Base-by-base conservation (phyloP, 2,797 vertebrate species). In the Remorina albescens region DNA sequence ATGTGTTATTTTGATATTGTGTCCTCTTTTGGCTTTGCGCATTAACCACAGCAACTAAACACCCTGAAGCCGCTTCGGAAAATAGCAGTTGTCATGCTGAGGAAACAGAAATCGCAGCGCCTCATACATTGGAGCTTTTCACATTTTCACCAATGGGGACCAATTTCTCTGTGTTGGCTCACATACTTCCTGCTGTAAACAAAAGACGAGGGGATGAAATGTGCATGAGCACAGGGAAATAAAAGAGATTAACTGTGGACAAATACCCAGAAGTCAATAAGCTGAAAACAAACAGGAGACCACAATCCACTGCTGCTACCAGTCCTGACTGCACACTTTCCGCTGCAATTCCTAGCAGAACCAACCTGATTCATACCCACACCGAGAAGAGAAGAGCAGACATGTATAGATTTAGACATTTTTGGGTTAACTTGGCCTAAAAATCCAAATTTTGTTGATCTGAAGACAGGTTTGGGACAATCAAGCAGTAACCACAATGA, bases 1-100 rank as follows among this genome's bases (percentile, higher is more conserved):
- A 82, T 56, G 72, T 79, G 74, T 72, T 74, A 80, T 82, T 81
- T 78, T 73, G 68, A 66, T 83, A 53, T 64, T 5, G n/a, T 69
- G 71, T 83, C 76, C 74, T 86, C 71, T 50, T 80, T 71, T 15
- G 42, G 61, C 47, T 74, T 56, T 54, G 62, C 21, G 66, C 60
- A 64, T 78, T 78, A 80, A 76, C 80, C 59, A 23, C 71, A 30
- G 50, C 74, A 73, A 74, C 58, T 72, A 44, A 72, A 59, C 62
- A 61, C 21, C 72, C 73, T 1, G 15, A 42, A 67, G 79, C 76
- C 36, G 18, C 66, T 62, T 71, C 50, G 59, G 63, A 23, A 68
- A 70, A 53, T 63, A 25, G 44, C 21, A 0, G 28, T 60, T 19
- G 74, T 70, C 19, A 8, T 21, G 51, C 49, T 8, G 56, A 69